Evolutionary conservation across 2,888 invertebrate genomes (phyloP), one percentile per base, ranked within the genome.

Genomic region (Entomobrya proxima): DNA sequence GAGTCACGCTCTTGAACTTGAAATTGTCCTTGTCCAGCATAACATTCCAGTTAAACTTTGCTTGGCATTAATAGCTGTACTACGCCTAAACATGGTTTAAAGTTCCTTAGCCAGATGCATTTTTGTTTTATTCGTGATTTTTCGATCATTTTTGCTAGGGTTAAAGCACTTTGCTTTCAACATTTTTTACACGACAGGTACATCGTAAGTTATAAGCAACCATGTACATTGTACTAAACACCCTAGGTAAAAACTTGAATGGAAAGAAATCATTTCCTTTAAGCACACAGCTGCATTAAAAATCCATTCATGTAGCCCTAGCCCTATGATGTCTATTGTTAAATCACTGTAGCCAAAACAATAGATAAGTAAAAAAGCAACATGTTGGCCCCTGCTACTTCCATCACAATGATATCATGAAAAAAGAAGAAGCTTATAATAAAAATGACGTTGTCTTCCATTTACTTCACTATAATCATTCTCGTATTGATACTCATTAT

Each of bases 1-100:
- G 6, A 61, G 35, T 61, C 58, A 61, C 32, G 58, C 58, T 61
- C 58, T 61, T 61, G 58, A 61, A 61, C 58, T 61, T 61, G 58
- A 61, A 32, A 61, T 55, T 61, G 61, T 35, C 61, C 0, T 35
- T 61, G 32, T 61, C 30, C n/a, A n/a, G 11, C 6, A 2, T 15
- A 47, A 4, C 47, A 47, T 11, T 47, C 50, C 50, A 50, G 50
- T 50, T 7, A 11, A 50, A 7, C 18, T n/a, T 7, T 18, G 7
- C 52, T n/a, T 2, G 52, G n/a, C 18, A 2, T 52, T 3, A 7
- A 52, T 52, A 52, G 18, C n/a, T 52, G 44, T 44, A 9, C n/a
- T 44, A 15, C 44, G 44, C 18, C n/a, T n/a, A n/a, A n/a, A n/a
- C n/a, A n/a, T n/a, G n/a, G n/a, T n/a, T n/a, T n/a, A n/a, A n/a